A percentile compares a stretch with the other conserved stretches of the same genome.
Evolutionary conservation across 2,888 invertebrate genomes (phyloP).

Genomic region (Phasia obesa): DNA sequence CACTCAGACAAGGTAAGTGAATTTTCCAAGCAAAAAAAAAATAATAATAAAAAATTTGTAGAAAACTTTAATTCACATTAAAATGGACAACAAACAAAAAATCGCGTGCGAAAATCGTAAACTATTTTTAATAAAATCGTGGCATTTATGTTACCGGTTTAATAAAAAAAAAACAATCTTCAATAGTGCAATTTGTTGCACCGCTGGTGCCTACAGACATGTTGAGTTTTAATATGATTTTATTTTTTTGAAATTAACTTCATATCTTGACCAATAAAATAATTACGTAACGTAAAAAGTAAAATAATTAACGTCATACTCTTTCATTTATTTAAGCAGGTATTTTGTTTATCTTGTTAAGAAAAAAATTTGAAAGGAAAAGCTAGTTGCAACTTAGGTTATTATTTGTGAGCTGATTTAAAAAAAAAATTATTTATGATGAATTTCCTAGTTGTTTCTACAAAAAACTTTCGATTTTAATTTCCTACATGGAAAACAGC

Average conservation of each 20-base stretch:
- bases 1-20: constrained; percentile 31
- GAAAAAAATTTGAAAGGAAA: not conserved
- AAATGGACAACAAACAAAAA: constrained; percentile 56
- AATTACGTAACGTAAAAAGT: constrained; percentile 61
- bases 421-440: too few relatives aligned
- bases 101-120: constrained; percentile 70
- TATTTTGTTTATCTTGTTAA: not conserved
- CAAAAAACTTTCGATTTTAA: too few relatives aligned
- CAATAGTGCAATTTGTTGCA: constrained; percentile 31
- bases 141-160: constrained; percentile 60
- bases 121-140: constrained; percentile 57
- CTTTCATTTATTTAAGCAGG: constrained; percentile 17
- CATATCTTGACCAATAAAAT: constrained; percentile 56
- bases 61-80: constrained; percentile 43
- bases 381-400: too few relatives aligned
- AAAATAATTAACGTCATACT: constrained; percentile 41
- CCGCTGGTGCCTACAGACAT: constrained; percentile 18
- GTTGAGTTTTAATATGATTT: not conserved
- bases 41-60: not conserved
- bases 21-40: not conserved
- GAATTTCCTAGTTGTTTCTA: too few relatives aligned
- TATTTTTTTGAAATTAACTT: constrained; percentile 22
- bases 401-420: too few relatives aligned
- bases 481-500: too few relatives aligned
- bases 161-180: not conserved